Conservation (phyloP, 2,113 vertebrate genomes). For the Elephas maximus region DNA sequence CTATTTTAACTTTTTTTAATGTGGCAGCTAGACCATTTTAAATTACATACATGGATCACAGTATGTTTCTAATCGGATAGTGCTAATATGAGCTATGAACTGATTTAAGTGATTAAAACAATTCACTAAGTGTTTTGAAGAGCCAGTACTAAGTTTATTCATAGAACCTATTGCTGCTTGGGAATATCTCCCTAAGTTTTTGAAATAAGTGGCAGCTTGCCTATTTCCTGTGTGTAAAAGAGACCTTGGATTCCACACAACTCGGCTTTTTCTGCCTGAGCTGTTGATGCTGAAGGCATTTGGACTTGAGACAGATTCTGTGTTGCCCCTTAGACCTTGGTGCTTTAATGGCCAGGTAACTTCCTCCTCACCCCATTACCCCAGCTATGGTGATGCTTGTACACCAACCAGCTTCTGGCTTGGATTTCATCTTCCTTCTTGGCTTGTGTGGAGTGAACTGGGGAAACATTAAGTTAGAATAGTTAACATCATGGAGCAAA, state of each 20-base stretch:
- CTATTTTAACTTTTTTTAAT: neutral
- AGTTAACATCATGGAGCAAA: neutral
- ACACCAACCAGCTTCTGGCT: neutral
- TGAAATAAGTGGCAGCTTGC: neutral
- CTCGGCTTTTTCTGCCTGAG: neutral
- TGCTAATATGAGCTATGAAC: neutral
- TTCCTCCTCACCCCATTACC: accelerated
- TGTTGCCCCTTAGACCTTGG: neutral
- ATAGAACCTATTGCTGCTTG: neutral
- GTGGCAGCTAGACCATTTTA: neutral
- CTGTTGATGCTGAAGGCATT: neutral
- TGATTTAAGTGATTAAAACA: neutral
- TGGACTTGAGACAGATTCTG: neutral
- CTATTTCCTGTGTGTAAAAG: neutral
- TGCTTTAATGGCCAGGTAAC: neutral
- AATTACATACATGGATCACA: neutral
- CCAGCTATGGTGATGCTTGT: neutral
- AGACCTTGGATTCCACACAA: neutral
- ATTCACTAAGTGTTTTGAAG: neutral
- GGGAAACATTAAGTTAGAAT: neutral
- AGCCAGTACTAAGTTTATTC: neutral
- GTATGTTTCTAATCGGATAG: neutral
- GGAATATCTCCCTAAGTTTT: neutral
- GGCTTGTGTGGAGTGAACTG: neutral
- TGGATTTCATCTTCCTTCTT: neutral